Base-by-base conservation (phyloP, 2,888 invertebrate genomes). In the Chaetoderma sp. region DNA sequence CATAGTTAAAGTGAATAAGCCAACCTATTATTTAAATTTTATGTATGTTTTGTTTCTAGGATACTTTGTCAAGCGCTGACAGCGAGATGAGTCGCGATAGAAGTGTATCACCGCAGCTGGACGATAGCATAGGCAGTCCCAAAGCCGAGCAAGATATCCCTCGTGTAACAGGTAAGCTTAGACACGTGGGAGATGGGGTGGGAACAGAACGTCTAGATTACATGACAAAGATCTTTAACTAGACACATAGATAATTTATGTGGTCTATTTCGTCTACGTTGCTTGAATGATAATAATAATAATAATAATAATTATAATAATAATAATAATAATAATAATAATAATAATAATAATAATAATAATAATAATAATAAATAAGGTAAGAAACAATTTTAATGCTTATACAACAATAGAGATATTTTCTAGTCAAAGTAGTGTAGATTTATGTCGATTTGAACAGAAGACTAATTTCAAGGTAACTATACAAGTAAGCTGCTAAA, bases 51-150 rank as follows among this genome's bases (percentile, higher is more conserved):
- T 55, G 39, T n/a, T 76, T 76, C 6, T 75, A 83, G 82, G 81
- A 83, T 54, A 83, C 80, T 59, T 72, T 80, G 71, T 80, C 80
- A 28, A 81, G 81, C 63, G 78, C 70, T 6, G 78, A 79, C 57
- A 83, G 81, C 65, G 76, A 77, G 52, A 68, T 76, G 70, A 81
- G 79, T 59, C 71, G 76, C 18, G 82, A 81, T 27, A 72, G 75
- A 30, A 77, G 78, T 54, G 78, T 79, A 1, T 76, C 78, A 23
- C 76, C 78, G 6, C 27, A 67, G 27, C 58, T 66, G 4, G 74
- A 79, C 18, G 70, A 63, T 13, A 57, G 55, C 47, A 63, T 54
- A 55, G 50, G 65, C 45, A 32, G 25, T n/a, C 33, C 60, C 6
- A 23, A 36, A n/a, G n/a, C n/a, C n/a, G n/a, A n/a, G n/a, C n/a